Percentiles rank a stretch among this genome's conserved stretches.
These are phyloP conservation scores for Labeo calbasu DNA, from an alignment of 2,797 vertebrate species.

Conservation along the genomic window DNA sequence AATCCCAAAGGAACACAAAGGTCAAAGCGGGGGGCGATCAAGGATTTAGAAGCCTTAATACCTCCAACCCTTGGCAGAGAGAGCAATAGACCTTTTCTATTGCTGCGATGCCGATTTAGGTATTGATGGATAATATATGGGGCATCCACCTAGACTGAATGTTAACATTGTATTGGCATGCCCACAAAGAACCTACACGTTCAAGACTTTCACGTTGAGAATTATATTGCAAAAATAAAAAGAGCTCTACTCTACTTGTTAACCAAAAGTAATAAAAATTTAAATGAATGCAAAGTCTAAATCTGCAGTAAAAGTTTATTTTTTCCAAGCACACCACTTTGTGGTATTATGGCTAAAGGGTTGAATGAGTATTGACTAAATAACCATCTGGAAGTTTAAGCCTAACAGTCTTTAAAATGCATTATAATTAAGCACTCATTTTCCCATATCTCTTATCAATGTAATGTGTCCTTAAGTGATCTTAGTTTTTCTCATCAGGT, in stretches of 20 bases:
- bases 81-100: constrained; percentile 42
- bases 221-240: no score
- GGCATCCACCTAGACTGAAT: constrained; percentile 21
- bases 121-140: background rate
- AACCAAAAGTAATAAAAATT: background rate
- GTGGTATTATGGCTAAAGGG: constrained; percentile 4
- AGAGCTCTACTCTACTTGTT: background rate
- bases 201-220: background rate
- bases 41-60: constrained; percentile 25
- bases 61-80: constrained; percentile 15
- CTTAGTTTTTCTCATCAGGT: constrained; percentile 56
- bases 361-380: constrained; percentile 29
- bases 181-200: background rate
- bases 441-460: constrained; percentile 27
- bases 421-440: constrained; percentile 20
- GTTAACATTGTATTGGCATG: background rate
- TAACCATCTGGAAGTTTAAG: constrained; percentile 40
- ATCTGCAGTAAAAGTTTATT: background rate
- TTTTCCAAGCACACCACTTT: background rate
- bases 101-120: background rate
- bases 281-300: background rate
- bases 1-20: constrained; percentile 61
- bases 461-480: constrained; percentile 55
- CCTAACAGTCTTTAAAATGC: constrained; percentile 28
- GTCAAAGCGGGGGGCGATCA: constrained; percentile 54